Base-by-base conservation (phyloP, 2,888 invertebrate genomes). In the Arge pagana region DNA sequence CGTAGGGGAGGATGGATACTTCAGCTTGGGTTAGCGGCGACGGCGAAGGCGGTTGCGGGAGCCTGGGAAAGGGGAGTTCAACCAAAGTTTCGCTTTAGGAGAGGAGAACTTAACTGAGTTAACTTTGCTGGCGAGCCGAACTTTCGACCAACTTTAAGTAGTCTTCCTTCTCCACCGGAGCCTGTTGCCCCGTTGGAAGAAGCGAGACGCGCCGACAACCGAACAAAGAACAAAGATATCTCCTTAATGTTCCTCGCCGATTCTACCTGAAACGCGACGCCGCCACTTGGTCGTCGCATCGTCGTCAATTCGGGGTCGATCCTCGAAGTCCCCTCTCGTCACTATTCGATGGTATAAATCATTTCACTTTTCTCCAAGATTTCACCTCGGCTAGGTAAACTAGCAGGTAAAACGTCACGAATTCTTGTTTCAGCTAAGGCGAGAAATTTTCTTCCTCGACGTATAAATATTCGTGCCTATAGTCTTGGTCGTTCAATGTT, bases 101-200 rank as follows among this genome's bases (percentile, higher is more conserved):
- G 64, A 60, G 64, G 66, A 67, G 71, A 74, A 74, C 74, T 74
- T 73, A 74, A 74, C 74, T 74, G 69, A 75, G 75, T 74, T 74
- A 74, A 74, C 75, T 74, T 75, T 72, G 71, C 74, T 74, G 71
- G 71, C 68, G 72, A 72, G 69, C 68, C 66, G 70, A 75, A 74
- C 66, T 75, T 74, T 74, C 68, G 64, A 67, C 71, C 70, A 74
- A 75, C 68, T 75, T 75, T 74, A 74, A 75, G 74, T 74, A 75
- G 74, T 70, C 65, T 67, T 68, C 64, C 58, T 66, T 63, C 55
- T 57, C 54, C 52, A 45, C 35, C 48, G 40, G 39, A 56, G 52
- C 36, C 50, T 54, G 37, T 52, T 54, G 13, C 51, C n/a, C 4
- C 10, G 24, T 21, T 36, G 42, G 42, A 35, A 43, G 37, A 36